Evolutionary conservation across 2,888 invertebrate genomes (phyloP).

Genomic region (Xestia xanthographa): DNA sequence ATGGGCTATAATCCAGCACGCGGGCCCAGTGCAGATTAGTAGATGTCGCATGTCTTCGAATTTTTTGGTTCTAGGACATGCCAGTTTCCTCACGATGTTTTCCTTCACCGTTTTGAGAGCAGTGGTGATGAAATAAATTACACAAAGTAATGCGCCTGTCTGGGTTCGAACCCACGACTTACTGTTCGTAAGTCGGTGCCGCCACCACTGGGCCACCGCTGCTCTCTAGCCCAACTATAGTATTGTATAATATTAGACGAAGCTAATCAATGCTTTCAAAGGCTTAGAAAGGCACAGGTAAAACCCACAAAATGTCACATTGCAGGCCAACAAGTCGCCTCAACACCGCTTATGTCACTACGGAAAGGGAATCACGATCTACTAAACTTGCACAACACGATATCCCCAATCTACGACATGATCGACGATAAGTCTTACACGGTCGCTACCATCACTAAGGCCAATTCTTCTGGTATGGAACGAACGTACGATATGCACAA

Average conservation of each 20-base stretch:
- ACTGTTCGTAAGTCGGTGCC: no score
- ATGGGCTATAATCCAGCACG: no score
- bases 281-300: slow-evolving; percentile 11
- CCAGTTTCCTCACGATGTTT: no score
- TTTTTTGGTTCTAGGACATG: no score
- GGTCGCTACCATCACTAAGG: slow-evolving; percentile 71
- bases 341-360: slow-evolving; percentile 82
- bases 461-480: slow-evolving; percentile 70
- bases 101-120: no score
- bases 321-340: slow-evolving; percentile 82
- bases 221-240: no score
- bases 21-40: no score
- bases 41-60: no score
- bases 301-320: slow-evolving; percentile 49
- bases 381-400: slow-evolving; percentile 81
- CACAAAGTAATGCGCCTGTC: no score
- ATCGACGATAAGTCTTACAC: slow-evolving; percentile 82
- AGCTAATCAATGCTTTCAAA: not conserved
- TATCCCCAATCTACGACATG: slow-evolving; percentile 87
- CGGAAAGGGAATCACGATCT: slow-evolving; percentile 76
- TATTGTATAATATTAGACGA: not conserved
- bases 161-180: no score
- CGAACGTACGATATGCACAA: slow-evolving; percentile 77
- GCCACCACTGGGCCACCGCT: no score
- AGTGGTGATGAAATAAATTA: no score